Conservation (phyloP, 2,113 vertebrate genomes). For the Tinamus guttatus region DNA sequence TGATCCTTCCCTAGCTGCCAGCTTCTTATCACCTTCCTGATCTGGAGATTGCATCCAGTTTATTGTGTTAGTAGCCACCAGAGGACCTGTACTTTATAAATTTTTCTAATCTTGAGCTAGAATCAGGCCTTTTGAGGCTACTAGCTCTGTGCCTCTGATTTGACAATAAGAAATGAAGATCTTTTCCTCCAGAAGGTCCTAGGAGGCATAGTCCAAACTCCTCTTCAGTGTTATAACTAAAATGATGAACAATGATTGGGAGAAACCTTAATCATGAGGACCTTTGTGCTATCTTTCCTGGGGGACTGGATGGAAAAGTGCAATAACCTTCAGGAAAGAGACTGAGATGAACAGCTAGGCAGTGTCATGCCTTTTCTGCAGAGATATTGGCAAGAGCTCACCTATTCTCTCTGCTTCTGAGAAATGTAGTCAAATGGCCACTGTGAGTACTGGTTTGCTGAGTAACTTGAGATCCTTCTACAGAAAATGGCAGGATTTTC, state of each 20-base stretch:
- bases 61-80: not conserved
- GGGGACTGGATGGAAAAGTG: not conserved
- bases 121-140: not conserved
- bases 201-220: not conserved
- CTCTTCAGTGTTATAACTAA: not conserved
- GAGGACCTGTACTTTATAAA: not conserved
- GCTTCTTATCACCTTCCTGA: not conserved
- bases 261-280: not conserved
- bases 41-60: not conserved
- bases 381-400: not conserved
- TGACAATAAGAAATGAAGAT: fast-evolving
- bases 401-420: not conserved
- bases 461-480: not conserved
- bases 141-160: not conserved
- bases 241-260: not conserved
- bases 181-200: not conserved
- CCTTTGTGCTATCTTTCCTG: not conserved
- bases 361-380: not conserved
- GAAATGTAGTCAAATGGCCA: not conserved
- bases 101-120: not conserved
- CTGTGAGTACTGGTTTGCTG: not conserved
- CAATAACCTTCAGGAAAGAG: not conserved
- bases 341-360: not conserved
- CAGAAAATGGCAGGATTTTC: not conserved
- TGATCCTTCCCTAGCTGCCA: not conserved